Conservation (phyloP, 2,113 vertebrate species). For the Chinchilla lanigera region DNA sequence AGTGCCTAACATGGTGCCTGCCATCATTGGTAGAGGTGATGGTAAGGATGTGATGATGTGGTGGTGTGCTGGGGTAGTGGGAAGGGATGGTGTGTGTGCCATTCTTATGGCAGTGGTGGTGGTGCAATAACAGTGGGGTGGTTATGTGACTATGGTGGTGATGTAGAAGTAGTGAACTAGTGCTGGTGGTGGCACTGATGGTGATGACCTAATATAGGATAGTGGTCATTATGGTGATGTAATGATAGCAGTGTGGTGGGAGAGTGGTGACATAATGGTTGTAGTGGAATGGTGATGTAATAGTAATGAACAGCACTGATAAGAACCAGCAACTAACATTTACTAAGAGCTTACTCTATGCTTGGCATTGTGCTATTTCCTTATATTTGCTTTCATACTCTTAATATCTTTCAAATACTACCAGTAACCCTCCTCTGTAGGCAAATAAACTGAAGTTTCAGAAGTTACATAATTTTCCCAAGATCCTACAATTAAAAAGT, state of each 20-base stretch:
- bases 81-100: background rate
- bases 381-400: background rate
- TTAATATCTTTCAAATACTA: background rate
- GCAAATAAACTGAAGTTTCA: background rate
- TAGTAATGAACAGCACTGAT: background rate
- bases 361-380: background rate
- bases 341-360: background rate
- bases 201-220: no score
- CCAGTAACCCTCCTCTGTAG: background rate
- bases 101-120: no score
- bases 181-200: background rate
- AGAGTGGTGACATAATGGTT: background rate
- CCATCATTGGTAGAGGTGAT: no score
- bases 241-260: background rate
- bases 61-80: no score
- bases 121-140: background rate
- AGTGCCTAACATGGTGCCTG: background rate
- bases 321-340: background rate
- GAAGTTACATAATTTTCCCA: background rate
- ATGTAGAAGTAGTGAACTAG: background rate
- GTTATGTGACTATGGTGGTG: no score
- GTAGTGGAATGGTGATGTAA: background rate
- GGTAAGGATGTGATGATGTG: no score
- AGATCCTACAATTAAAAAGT: background rate
- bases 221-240: no score